Base-by-base conservation (phyloP, 2,888 invertebrate genomes). In the Orchesella flavescens region DNA sequence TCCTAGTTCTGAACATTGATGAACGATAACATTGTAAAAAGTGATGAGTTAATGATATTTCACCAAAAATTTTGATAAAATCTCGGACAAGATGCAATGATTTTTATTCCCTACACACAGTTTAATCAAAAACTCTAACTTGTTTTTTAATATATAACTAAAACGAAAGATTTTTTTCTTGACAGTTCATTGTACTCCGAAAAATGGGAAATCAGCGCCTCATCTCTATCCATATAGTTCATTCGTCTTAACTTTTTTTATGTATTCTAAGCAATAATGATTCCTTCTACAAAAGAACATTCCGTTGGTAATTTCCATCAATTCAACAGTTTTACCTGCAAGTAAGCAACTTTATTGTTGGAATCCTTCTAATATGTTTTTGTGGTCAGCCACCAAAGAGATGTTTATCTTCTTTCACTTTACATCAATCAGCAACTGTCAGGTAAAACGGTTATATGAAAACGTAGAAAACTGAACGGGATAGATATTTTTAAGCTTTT, bases 381-480 rank as follows among this genome's bases (percentile, higher is more conserved):
- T 34, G 34, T 34, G 34, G 34, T 34, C 34, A 34, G 34, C 34
- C 34, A 34, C 24, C 34, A 17, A n/a, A 43, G 55, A 68, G 59
- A 59, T 77, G n/a, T 43, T 53, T 77, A 77, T 77, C 77, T 57
- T 77, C 53, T 77, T 68, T 77, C 77, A 68, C 77, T 77, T 77
- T 59, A 46, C 77, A 77, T 59, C 68, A 77, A 68, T 59, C 77
- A 77, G 68, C 77, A 76, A 68, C 57, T 43, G 66, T 65, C 75
- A 66, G 7, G 66, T 53, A 19, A 75, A 34, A 63, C 65, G 24
- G 63, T 66, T 34, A 17, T 15, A 19, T 53, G 53, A n/a, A 57
- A 43, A 46, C 13, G 3, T 65, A 65, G 43, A 24, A 68, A 34
- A 53, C 17, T 21, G 61, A 78, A 78, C 77, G 77, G 77, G 75